phyloP scores from a whole-genome alignment of 2,113 vertebrate genomes.

The Hypocryptadius cinnamomeus region DNA sequence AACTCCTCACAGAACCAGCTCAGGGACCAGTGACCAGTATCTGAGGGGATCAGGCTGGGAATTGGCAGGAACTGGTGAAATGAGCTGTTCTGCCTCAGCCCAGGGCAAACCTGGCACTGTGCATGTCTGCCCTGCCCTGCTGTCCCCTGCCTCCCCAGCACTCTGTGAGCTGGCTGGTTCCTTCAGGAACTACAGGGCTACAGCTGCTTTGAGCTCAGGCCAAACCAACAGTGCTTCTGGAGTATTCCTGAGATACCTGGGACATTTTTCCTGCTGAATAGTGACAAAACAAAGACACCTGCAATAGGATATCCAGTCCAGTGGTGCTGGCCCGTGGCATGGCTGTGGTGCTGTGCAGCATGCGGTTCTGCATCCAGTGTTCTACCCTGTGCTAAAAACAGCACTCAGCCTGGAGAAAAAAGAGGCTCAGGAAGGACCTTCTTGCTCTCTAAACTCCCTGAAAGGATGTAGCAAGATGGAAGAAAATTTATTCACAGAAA shows the following conservation, averaged over 20 bases:
- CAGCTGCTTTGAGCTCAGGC: neutral
- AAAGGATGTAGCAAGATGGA: neutral
- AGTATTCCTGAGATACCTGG: neutral
- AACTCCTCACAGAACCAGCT: neutral
- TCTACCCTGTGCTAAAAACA: neutral
- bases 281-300: neutral
- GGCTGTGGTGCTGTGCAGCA: rapidly evolving
- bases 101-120: rapidly evolving
- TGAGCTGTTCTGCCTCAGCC: neutral
- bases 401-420: neutral
- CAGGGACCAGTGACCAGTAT: neutral
- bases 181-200: no score
- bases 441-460: neutral
- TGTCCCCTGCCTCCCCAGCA: neutral
- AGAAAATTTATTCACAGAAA: neutral
- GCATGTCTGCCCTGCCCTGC: neutral
- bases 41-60: neutral
- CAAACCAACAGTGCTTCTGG: rapidly evolving
- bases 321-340: rapidly evolving
- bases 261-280: neutral
- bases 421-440: neutral
- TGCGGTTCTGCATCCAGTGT: neutral
- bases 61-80: neutral
- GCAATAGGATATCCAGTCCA: neutral
- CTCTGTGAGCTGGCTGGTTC: rapidly evolving